Base-by-base conservation (phyloP, 2,888 invertebrate genomes). In the Thymelicus sylvestris region DNA sequence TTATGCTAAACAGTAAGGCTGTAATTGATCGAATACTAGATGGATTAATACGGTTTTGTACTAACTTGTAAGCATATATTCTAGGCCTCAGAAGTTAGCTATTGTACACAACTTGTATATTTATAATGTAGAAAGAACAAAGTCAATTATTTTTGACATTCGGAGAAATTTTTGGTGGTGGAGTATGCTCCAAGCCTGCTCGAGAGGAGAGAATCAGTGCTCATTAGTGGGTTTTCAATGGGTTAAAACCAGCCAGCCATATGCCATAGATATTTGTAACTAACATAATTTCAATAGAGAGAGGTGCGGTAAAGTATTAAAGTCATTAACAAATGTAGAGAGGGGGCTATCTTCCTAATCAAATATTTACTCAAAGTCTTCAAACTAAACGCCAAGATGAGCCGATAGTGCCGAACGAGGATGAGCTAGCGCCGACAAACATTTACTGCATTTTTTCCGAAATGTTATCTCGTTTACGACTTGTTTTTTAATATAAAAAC, bases 401-500 rank as follows among this genome's bases (percentile, higher is more conserved):
- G 52, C 15, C 64, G 69, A 69, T 69, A 31, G 31, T 31, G 31
- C 31, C 31, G 31, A 31, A 69, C 47, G 48, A 57, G 57, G 47
- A 39, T 10, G 24, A 59, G 59, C 41, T n/a, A 13, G 52, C 52
- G 65, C 70, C 70, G 70, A 71, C 70, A 66, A 65, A 66, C 70
- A 66, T 71, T 71, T 61, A 71, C 61, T 61, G 66, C 66, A 71
- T 71, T 71, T 66, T 65, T 71, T 66, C 65, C 52, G 41, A 61
- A 60, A 19, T 12, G 52, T 66, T 71, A 71, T 71, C 70, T 65
- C 70, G 59, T 74, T 72, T 68, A 63, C 71, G 75, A 78, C 75
- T 74, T 74, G 73, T 71, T 73, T 73, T 80, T 84, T 83, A 77
- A 80, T 77, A 77, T 83, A 83, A 86, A 86, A 84, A 82, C 80